Percentiles rank a stretch among this genome's conserved stretches.
phyloP scores from a whole-genome alignment of 2,113 vertebrate species.

The Nipponia nippon region DNA sequence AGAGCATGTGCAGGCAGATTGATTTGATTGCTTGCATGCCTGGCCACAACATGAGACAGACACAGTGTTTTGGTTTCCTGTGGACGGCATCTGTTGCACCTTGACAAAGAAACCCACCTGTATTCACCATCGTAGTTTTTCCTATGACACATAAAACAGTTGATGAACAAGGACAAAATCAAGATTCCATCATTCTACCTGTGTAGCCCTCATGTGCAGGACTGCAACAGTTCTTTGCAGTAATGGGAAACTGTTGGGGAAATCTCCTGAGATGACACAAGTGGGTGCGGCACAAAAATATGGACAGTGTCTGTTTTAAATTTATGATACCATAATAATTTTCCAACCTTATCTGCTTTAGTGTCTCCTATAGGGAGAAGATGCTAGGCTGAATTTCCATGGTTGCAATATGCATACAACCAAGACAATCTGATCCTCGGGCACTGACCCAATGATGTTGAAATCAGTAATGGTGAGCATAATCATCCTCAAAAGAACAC shows the following conservation, averaged over 20 bases:
- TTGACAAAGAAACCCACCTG: neutral
- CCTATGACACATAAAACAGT: neutral
- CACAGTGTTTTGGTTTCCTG: neutral
- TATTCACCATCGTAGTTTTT: neutral
- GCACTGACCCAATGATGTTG: neutral
- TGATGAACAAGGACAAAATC: neutral
- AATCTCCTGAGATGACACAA: neutral
- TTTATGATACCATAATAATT: neutral
- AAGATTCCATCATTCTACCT: neutral
- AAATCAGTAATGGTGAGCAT: neutral
- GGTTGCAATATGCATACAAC: neutral
- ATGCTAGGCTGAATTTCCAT: neutral
- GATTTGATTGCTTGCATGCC: neutral
- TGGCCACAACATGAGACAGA: neutral
- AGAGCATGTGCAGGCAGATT: neutral
- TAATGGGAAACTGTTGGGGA: neutral
- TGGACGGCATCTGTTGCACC: neutral
- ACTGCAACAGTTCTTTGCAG: neutral
- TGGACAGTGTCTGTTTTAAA: rapidly evolving
- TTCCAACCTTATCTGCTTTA: neutral
- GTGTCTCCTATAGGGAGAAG: neutral
- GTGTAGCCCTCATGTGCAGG: neutral
- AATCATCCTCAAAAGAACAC: neutral
- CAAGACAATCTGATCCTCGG: neutral
- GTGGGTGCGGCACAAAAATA: neutral